These are phyloP conservation scores for Tachuris rubrigastra DNA, from an alignment of 2,113 vertebrate genomes.

Conservation along the genomic window DNA sequence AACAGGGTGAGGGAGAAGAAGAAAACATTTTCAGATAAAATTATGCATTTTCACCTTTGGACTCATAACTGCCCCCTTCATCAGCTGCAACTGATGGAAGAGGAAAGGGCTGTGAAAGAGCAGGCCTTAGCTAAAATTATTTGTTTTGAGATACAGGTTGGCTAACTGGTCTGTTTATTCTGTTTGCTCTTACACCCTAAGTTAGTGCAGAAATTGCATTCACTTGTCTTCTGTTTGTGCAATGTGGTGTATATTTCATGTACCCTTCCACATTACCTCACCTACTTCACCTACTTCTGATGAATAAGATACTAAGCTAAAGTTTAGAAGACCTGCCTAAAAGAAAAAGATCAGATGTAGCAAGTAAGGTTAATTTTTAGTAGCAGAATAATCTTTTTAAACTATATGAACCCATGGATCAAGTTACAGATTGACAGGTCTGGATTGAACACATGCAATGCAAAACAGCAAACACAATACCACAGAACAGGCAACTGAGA, in stretches of 20 bases:
- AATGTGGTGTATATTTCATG: background rate
- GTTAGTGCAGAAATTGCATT: background rate
- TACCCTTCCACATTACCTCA: background rate
- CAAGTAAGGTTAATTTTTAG: background rate
- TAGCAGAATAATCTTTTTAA: background rate
- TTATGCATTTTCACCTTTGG: background rate
- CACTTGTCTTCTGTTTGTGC: background rate
- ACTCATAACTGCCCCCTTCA: background rate
- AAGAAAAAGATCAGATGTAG: background rate
- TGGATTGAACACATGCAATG: background rate
- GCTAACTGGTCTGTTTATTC: background rate
- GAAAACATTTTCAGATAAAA: background rate
- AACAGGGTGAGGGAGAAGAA: background rate
- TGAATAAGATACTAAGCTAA: background rate
- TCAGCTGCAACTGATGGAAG: background rate
- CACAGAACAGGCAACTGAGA: background rate
- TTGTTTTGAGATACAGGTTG: background rate
- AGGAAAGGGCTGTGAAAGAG: background rate
- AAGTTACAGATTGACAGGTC: background rate
- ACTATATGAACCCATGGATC: background rate
- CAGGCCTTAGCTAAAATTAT: background rate
- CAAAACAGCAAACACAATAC: background rate
- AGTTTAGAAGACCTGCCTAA: background rate
- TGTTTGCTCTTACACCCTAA: background rate
- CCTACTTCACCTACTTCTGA: background rate